These are phyloP conservation scores for Orchesella flavescens DNA, from an alignment of 2,888 invertebrate species.

Conservation along the genomic window DNA sequence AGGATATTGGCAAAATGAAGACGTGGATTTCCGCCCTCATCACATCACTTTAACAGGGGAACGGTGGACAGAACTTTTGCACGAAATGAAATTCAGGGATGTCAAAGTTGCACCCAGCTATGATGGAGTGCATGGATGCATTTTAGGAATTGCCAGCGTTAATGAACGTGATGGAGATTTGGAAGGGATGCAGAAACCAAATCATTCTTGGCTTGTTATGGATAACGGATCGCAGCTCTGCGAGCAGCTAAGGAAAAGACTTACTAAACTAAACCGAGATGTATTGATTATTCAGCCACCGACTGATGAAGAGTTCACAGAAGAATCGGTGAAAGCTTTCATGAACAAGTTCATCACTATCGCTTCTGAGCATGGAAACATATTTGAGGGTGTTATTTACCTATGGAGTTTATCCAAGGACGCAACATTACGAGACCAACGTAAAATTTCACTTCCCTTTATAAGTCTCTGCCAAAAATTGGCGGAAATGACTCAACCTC, in stretches of 20 bases:
- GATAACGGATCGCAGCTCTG: too few relatives aligned
- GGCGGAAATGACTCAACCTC: too few relatives aligned
- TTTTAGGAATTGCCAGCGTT: too few relatives aligned
- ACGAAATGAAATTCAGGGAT: not conserved
- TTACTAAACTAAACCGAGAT: too few relatives aligned
- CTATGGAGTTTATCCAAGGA: not conserved
- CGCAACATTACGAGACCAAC: slow-evolving; percentile 19
- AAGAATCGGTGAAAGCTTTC: too few relatives aligned
- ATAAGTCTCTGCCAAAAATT: not conserved
- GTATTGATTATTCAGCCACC: not conserved
- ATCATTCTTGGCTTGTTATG: too few relatives aligned
- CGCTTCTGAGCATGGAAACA: too few relatives aligned
- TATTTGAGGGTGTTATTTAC: slow-evolving; percentile 10
- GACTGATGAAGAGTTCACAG: not conserved
- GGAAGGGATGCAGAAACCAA: not conserved
- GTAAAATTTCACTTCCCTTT: slow-evolving; percentile 33
- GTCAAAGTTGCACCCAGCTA: not conserved
- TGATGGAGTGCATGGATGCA: not conserved
- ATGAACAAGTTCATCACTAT: too few relatives aligned
- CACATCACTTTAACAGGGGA: not conserved
- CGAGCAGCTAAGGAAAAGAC: too few relatives aligned
- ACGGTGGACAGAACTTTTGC: not conserved
- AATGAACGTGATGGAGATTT: not conserved
- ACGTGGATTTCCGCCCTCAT: not conserved
- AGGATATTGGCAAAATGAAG: slow-evolving; percentile 19